These are phyloP conservation scores for Motacilla tschutschensis DNA, from an alignment of 2,113 vertebrate genomes.

Conservation along the genomic window DNA sequence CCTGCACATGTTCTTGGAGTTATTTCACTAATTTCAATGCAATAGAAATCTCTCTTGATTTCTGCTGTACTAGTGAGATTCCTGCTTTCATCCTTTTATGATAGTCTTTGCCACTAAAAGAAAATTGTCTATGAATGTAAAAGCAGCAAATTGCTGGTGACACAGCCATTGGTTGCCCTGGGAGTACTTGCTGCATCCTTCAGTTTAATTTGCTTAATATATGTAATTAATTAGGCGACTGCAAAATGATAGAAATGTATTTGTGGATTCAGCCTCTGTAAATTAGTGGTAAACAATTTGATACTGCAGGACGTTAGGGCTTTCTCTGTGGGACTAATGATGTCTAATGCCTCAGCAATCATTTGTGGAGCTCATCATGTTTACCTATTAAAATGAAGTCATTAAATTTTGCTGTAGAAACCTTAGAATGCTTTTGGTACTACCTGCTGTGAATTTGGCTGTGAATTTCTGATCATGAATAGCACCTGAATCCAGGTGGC, in stretches of 20 bases:
- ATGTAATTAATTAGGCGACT: slow-evolving; percentile 45
- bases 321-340: slow-evolving; percentile 21
- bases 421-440: neutral
- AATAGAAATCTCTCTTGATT: neutral
- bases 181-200: neutral
- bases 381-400: slow-evolving; percentile 33
- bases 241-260: slow-evolving; percentile 29
- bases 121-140: neutral
- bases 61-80: neutral
- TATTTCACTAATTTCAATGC: neutral
- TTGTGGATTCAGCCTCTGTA: slow-evolving; percentile 27
- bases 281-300: slow-evolving; percentile 20
- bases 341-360: slow-evolving; percentile 1
- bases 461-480: neutral
- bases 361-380: neutral
- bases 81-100: neutral
- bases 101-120: neutral
- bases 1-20: neutral
- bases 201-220: slow-evolving; percentile 43
- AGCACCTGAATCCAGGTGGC: neutral
- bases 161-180: neutral
- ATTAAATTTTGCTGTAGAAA: neutral
- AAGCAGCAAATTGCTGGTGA: neutral
- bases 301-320: neutral
- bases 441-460: neutral